Conservation (phyloP, 2,113 vertebrate species). For the Panthera tigris region DNA sequence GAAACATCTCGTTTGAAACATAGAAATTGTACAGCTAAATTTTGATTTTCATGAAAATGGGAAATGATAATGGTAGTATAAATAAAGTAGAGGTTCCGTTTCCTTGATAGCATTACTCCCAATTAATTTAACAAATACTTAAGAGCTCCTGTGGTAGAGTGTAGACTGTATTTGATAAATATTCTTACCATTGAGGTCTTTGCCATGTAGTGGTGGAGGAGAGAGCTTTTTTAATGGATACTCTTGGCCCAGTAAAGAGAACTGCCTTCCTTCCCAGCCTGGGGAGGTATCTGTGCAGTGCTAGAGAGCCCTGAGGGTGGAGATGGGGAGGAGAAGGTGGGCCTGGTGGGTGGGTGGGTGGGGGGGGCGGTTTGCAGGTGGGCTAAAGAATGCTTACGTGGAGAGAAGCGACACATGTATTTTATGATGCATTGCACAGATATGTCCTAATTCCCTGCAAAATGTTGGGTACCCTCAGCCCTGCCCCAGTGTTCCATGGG, state of each 20-base stretch:
- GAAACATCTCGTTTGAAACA: not conserved
- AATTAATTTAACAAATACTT: not conserved
- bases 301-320: too few species aligned
- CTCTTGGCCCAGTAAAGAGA: not conserved
- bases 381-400: not conserved
- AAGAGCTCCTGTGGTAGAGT: too few species aligned
- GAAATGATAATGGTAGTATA: not conserved
- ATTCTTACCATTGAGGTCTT: not conserved
- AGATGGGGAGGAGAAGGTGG: not conserved
- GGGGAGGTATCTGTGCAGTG: not conserved
- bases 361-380: not conserved
- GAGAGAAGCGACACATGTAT: not conserved
- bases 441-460: not conserved
- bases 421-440: not conserved
- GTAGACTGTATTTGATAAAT: not conserved
- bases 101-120: not conserved
- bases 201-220: not conserved
- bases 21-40: not conserved
- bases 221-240: not conserved
- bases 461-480: not conserved
- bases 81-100: not conserved
- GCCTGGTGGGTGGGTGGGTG: not conserved
- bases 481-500: too few species aligned
- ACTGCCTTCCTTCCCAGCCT: not conserved
- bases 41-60: not conserved